These are phyloP conservation scores for Camptogramma bilineatum DNA, from an alignment of 2,888 invertebrate species.

Conservation along the genomic window DNA sequence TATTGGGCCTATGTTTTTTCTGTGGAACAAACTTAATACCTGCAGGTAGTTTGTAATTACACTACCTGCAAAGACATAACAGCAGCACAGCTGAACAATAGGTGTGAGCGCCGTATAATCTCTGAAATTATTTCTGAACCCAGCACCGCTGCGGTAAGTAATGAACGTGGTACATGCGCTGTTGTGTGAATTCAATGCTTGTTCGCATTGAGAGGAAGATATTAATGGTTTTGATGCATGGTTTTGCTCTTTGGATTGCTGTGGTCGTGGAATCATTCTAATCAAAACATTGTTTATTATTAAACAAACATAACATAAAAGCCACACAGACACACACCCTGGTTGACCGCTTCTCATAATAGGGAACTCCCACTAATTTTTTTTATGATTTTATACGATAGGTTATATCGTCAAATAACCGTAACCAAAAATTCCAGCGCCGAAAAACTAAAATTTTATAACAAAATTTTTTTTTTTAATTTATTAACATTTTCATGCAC, in stretches of 20 bases:
- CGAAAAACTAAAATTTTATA: too few species aligned
- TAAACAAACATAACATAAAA: too few species aligned
- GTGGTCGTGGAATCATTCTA: not conserved
- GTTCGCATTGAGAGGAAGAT: constrained; percentile 23
- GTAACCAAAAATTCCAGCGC: too few species aligned
- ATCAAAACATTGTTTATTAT: not conserved
- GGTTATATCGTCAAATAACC: too few species aligned
- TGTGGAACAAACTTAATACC: too few species aligned
- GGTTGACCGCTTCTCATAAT: too few species aligned
- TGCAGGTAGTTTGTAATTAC: not conserved
- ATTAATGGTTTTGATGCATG: constrained; percentile 2
- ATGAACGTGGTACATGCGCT: constrained; percentile 39
- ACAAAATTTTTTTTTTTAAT: too few species aligned
- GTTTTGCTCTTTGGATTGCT: not conserved
- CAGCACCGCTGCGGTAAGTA: constrained; percentile 48
- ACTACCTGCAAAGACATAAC: not conserved
- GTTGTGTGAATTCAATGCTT: constrained; percentile 32
- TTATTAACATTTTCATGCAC: too few species aligned
- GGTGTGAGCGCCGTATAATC: constrained; percentile 60
- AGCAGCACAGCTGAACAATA: constrained; percentile 54
- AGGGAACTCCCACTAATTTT: too few species aligned
- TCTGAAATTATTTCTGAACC: constrained; percentile 61
- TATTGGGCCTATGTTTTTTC: too few species aligned
- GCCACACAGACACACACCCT: too few species aligned
- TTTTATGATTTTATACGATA: too few species aligned